phyloP scores from a whole-genome alignment of 2,888 invertebrate species.

The Athalia circularis region DNA sequence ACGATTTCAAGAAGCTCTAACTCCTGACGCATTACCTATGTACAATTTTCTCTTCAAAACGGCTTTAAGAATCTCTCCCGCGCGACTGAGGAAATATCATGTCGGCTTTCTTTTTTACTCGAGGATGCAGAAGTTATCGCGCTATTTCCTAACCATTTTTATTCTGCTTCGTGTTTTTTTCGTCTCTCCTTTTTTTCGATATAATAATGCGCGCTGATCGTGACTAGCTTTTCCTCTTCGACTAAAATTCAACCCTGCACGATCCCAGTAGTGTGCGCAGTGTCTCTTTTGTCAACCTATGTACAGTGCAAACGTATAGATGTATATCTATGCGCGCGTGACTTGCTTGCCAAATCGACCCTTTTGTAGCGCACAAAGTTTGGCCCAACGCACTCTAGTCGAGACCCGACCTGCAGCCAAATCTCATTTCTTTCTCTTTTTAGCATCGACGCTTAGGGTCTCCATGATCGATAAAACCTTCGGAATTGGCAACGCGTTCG shows the following conservation, averaged over 20 bases:
- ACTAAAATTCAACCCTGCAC: conserved; percentile 1
- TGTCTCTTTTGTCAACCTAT: conserved; percentile 33
- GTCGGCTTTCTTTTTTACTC: background rate
- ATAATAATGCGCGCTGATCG: conserved; percentile 11
- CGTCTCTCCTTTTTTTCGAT: background rate
- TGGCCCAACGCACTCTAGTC: background rate
- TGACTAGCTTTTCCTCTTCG: conserved; percentile 1
- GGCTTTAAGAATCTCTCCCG: background rate
- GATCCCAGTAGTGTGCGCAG: background rate
- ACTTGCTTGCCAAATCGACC: conserved; percentile 28
- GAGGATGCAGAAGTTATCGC: background rate
- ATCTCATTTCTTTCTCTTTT: background rate
- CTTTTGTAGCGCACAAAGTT: conserved; percentile 22
- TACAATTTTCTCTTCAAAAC: background rate
- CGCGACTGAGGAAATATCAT: background rate
- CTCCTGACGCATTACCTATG: background rate
- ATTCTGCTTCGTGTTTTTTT: conserved; percentile 4
- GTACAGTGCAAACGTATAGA: too few species aligned
- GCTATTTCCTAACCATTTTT: background rate
- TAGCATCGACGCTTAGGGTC: background rate
- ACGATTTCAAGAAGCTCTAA: background rate
- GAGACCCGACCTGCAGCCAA: background rate
- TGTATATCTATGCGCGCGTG: conserved; percentile 16
- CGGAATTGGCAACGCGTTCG: conserved; percentile 4
- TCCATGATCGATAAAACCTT: conserved; percentile 25